Evolutionary conservation across 2,797 vertebrate genomes (phyloP).

Genomic region (Champsocephalus esox): DNA sequence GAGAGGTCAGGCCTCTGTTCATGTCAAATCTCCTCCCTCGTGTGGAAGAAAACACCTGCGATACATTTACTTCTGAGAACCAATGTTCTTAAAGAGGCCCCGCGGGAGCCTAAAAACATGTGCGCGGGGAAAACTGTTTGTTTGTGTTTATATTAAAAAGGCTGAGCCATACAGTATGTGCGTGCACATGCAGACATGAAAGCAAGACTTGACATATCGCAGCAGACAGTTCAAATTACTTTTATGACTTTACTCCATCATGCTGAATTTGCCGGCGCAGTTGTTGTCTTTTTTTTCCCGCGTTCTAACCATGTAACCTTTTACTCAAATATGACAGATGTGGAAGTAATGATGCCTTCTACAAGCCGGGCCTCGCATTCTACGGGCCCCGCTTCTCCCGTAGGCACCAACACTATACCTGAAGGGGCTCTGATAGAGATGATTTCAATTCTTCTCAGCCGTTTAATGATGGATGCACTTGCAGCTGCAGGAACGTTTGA

Average conservation of each 20-base stretch:
- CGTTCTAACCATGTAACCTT: conserved; percentile 70
- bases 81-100: conserved; percentile 69
- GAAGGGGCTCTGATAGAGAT: conserved; percentile 76
- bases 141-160: conserved; percentile 66
- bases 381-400: conserved; percentile 56
- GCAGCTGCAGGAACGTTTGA: conserved; percentile 79
- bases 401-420: conserved; percentile 62
- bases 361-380: conserved; percentile 63
- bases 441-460: conserved; percentile 80
- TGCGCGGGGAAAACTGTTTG: conserved; percentile 41
- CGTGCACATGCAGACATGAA: conserved; percentile 20
- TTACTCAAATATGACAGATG: conserved; percentile 81
- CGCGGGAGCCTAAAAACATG: conserved; percentile 51
- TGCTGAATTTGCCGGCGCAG: conserved; percentile 64
- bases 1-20: conserved; percentile 69
- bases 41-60: conserved; percentile 70
- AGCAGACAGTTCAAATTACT: conserved; percentile 75
- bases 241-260: conserved; percentile 77
- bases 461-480: conserved; percentile 83
- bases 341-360: conserved; percentile 76
- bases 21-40: conserved; percentile 53
- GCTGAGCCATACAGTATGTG: conserved; percentile 27
- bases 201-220: conserved; percentile 54
- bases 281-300: conserved; percentile 46
- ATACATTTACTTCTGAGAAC: conserved; percentile 69